Percentiles rank a stretch among this genome's conserved stretches.
These are phyloP conservation scores for Acanthopleura granulata DNA, from an alignment of 2,888 invertebrate species.

Conservation along the genomic window DNA sequence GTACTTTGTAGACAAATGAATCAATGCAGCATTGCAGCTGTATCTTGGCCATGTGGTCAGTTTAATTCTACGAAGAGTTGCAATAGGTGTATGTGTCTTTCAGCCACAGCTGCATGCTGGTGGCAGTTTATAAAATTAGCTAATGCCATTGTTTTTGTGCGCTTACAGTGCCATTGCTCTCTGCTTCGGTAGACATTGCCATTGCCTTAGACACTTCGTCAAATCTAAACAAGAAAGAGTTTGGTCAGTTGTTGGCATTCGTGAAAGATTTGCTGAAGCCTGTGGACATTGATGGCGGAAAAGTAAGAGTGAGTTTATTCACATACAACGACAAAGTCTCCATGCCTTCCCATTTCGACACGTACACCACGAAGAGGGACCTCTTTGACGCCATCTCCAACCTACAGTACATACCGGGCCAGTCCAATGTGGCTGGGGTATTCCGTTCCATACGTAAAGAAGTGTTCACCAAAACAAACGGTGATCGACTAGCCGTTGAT, in stretches of 20 bases:
- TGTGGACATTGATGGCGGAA: not conserved
- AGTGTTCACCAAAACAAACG: not conserved
- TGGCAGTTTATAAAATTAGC: no score
- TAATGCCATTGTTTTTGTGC: no score
- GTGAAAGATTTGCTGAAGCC: not conserved
- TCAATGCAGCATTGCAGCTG: no score
- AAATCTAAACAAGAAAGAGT: not conserved
- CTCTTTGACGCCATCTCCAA: not conserved
- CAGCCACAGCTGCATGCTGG: no score
- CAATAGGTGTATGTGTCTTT: no score
- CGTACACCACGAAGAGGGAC: not conserved
- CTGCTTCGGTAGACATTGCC: not conserved
- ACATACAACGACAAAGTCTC: not conserved
- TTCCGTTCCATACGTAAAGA: not conserved
- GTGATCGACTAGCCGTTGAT: not conserved
- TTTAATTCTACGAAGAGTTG: no score
- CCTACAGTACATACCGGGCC: not conserved
- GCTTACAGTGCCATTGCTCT: not conserved
- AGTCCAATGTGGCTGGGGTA: not conserved
- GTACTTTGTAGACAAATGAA: no score
- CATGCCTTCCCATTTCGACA: constrained; percentile 2
- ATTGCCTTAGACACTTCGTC: not conserved
- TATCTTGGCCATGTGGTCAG: no score
- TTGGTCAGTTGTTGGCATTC: not conserved
- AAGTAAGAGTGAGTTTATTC: not conserved